Evolutionary conservation across 2,888 invertebrate species (phyloP), one percentile per base, ranked within the genome.

Genomic region (Panopea generosa): DNA sequence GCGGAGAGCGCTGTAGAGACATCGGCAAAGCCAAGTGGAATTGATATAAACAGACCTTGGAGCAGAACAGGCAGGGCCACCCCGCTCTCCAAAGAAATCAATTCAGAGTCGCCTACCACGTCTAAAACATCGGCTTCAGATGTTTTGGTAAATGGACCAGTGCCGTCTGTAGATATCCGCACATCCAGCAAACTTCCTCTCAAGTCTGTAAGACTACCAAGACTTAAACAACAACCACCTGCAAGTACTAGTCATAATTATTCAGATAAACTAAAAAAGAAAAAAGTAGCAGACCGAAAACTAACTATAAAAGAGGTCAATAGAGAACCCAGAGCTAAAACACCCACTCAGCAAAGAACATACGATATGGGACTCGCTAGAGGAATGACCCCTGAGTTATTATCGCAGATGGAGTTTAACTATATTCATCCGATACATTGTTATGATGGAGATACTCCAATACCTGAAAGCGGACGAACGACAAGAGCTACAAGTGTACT

Each of bases 351-450:
- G 26, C 55, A 75, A n/a, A 52, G 43, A 59, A 63, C 68, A 26
- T 20, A 66, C 3, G 65, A 66, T 4, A 16, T 49, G 4, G 75
- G 56, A 20, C 49, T 57, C 18, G 70, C 61, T 18, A 55, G 71
- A 24, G 59, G 66, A 0, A 55, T 24, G 43, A 77, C 77, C 3
- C 77, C 77, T 14, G 77, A 77, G 16, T 26, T 77, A 11, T 45
- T 77, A n/a, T 59, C 57, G 1, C 40, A 59, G 20, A 69, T 49
- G 6, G 65, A 68, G 1, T 77, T 77, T 52, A 61, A 60, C 40
- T 77, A 77, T 50, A 69, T 77, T 18, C 60, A 68, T 11, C 72
- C 77, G 0, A 45, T 60, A 38, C 72, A 67, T 56, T 65, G 63
- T 9, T 72, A 73, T 60, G 77, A 77, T 40, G 33, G 57, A n/a